Evolutionary conservation across 2,113 vertebrate species (phyloP).

Genomic region (Pygoscelis antarcticus): DNA sequence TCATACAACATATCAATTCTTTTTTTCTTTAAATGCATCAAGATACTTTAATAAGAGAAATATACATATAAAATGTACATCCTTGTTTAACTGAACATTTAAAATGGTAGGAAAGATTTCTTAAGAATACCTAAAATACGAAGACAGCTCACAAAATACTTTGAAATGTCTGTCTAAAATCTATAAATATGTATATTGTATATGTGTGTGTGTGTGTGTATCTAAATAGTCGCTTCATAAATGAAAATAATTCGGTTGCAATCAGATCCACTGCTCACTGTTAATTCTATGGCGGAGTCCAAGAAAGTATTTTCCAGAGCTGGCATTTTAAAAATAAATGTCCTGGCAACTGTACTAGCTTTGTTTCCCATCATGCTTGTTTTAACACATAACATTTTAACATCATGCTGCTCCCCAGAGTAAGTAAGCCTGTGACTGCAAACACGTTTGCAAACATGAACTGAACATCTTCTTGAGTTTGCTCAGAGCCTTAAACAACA

Average conservation of each 20-base stretch:
- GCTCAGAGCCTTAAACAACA: not conserved
- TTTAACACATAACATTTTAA: not conserved
- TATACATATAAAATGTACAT: not conserved
- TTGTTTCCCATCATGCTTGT: not conserved
- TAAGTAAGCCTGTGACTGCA: not conserved
- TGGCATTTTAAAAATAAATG: not conserved
- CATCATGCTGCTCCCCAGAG: not conserved
- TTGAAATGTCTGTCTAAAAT: not conserved
- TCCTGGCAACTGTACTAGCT: not conserved
- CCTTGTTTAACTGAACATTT: not conserved
- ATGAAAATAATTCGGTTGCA: not conserved
- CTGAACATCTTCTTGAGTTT: not conserved
- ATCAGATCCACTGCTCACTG: not conserved
- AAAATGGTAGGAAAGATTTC: not conserved
- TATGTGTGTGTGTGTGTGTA: fast-evolving
- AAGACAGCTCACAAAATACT: not conserved
- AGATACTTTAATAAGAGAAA: conserved; percentile 34
- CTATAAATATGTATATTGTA: not conserved
- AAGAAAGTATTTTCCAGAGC: not conserved
- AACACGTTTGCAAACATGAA: not conserved
- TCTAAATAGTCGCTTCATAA: not conserved
- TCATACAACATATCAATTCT: conserved; percentile 61
- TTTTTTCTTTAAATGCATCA: conserved; percentile 53
- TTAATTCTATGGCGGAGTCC: not conserved
- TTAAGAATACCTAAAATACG: not conserved